Base-by-base conservation (phyloP, 2,888 invertebrate species). In the Myathropa florea region DNA sequence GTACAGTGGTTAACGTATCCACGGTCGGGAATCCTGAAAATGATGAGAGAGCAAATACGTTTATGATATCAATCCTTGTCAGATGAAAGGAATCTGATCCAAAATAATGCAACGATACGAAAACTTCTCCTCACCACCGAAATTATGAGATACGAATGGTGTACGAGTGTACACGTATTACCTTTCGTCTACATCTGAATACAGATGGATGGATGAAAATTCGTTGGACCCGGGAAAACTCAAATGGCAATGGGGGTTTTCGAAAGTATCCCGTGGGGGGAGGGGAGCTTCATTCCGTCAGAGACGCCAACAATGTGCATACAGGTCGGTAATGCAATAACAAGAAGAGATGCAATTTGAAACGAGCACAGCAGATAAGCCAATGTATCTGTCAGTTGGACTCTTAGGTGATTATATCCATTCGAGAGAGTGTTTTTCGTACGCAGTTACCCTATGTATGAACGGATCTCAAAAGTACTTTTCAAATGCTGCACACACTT, bases 41-140 rank as follows among this genome's bases (percentile, higher is more conserved):
- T 75, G 86, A 86, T 75, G 86, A 83, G 78, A 57, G 65, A 55
- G 83, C 83, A 86, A 86, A 86, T 82, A 85, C 77, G 85, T 71
- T 86, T 86, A 86, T 83, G 73, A 83, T 83, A 86, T 86, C 86
- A 86, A 86, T 86, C 83, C 83, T 75, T 86, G 83, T 86, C 86
- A 83, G 75, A 79, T 71, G 73, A 86, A 86, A 86, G 73, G 73
- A 82, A 83, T 73, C 73, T 73, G 77, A 85, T 82, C 68, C 82
- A 76, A 85, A 85, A 77, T 73, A 73, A 65, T 78, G 78, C 78
- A 61, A 70, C 60, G 64, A 80, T 76, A 57, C 77, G 65, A 55
- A 28, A 68, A 71, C 68, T 73, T 63, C 71, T 46, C 55, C 53
- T 18, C n/a, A 55, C 46, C 73, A 59, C 33, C 64, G 30, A 75